phyloP scores from a whole-genome alignment of 1,140 invertebrate species.

The Drosophila arizonae region DNA sequence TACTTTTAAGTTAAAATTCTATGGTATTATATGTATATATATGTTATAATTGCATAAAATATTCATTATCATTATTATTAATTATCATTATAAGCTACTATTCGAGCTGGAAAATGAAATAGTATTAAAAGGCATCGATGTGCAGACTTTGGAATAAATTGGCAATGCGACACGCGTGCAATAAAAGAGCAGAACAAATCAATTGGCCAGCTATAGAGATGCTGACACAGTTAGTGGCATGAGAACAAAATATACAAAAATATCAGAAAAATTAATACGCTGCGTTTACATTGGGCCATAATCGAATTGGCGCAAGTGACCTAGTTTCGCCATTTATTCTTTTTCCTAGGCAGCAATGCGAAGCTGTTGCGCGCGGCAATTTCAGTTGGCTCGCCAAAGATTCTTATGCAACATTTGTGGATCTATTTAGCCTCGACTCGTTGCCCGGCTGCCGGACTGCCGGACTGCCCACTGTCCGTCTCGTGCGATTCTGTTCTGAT shows the following conservation, averaged over 20 bases:
- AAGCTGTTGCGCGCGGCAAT: constrained; percentile 3
- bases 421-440: constrained; percentile 46
- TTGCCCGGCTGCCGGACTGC: not conserved
- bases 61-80: too few relatives aligned
- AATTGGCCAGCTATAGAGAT: not conserved
- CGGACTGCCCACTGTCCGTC: constrained; percentile 10
- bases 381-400: constrained; percentile 22
- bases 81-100: too few relatives aligned
- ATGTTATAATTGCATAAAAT: too few relatives aligned
- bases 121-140: not conserved
- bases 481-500: constrained; percentile 6
- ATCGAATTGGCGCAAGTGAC: constrained; percentile 38
- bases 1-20: too few relatives aligned
- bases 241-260: not conserved
- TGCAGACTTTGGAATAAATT: not conserved
- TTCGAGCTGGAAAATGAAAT: too few relatives aligned
- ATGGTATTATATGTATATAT: too few relatives aligned
- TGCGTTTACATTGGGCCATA: not conserved
- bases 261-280: not conserved
- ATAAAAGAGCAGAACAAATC: not conserved
- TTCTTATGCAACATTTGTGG: constrained; percentile 71
- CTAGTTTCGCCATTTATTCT: constrained; percentile 32
- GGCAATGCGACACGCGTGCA: not conserved
- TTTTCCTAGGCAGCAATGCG: constrained; percentile 27
- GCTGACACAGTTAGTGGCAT: not conserved